Conservation (phyloP, 2,888 invertebrate genomes). For the Steinernema carpocapsae region DNA sequence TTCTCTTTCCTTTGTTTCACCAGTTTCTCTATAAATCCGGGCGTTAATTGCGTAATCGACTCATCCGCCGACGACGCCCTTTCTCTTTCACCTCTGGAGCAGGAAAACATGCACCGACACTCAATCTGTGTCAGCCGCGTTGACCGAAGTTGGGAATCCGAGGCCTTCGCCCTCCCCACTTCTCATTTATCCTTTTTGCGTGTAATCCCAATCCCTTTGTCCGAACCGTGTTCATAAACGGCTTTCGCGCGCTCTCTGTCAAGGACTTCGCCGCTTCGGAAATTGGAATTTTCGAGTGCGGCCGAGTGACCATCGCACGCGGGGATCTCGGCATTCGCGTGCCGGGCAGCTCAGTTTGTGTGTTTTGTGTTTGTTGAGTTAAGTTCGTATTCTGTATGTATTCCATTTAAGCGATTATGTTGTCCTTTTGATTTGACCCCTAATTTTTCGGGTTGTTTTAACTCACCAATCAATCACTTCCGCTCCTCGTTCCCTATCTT, state of each 20-base stretch:
- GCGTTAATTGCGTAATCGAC: slow-evolving; percentile 31
- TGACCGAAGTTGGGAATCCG: neutral
- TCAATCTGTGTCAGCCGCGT: slow-evolving; percentile 24
- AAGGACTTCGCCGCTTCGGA: neutral
- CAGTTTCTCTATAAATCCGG: slow-evolving; percentile 29
- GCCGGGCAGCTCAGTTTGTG: too few relatives aligned
- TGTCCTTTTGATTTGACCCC: too few relatives aligned
- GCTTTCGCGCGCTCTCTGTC: slow-evolving; percentile 33
- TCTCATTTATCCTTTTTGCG: slow-evolving; percentile 13
- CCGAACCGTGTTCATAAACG: slow-evolving; percentile 27
- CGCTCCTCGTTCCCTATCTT: too few relatives aligned
- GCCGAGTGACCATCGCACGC: neutral
- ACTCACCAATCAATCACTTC: too few relatives aligned
- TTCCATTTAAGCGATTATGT: too few relatives aligned
- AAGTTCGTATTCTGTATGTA: too few relatives aligned
- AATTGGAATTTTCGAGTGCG: slow-evolving; percentile 17
- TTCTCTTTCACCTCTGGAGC: slow-evolving; percentile 29
- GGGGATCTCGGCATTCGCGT: too few relatives aligned
- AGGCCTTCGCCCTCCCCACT: slow-evolving; percentile 8
- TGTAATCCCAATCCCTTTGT: slow-evolving; percentile 33
- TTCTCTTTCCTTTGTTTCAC: slow-evolving; percentile 28
- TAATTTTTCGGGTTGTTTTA: too few relatives aligned
- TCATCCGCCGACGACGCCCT: slow-evolving; percentile 24
- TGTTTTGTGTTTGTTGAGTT: too few relatives aligned
- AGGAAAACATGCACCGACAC: slow-evolving; percentile 4